Percentiles rank a stretch among this genome's conserved stretches.
Conservation (phyloP, 1,140 invertebrate species). For the Oryctes rhinoceros region DNA sequence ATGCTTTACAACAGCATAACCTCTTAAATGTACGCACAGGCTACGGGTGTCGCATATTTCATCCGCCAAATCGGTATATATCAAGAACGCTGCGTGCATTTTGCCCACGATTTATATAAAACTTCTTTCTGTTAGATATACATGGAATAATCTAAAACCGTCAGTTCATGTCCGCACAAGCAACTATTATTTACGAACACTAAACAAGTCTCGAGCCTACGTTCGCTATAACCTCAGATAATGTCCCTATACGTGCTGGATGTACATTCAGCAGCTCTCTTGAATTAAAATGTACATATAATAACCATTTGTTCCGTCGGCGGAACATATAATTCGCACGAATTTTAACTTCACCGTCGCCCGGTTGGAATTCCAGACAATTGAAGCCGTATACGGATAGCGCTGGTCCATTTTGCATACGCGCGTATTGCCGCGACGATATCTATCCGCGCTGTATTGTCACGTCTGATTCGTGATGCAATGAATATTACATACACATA, state of each 20-base stretch:
- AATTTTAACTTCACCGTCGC: conserved; percentile 11
- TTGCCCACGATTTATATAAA: not conserved
- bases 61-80: no score
- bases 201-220: not conserved
- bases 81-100: no score
- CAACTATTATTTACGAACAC: not conserved
- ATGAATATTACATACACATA: not conserved
- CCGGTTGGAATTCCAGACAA: not conserved
- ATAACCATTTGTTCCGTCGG: not conserved
- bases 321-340: not conserved
- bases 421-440: not conserved
- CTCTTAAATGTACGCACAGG: no score
- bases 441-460: not conserved
- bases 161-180: not conserved
- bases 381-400: not conserved
- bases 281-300: conserved; percentile 14
- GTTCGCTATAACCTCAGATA: not conserved
- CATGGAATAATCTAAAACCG: not conserved
- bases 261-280: not conserved
- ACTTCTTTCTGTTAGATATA: not conserved
- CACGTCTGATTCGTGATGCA: conserved; percentile 1
- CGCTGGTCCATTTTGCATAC: not conserved
- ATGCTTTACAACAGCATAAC: no score
- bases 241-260: not conserved
- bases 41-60: no score